phyloP scores from a whole-genome alignment of 2,888 invertebrate species.

The Ceriagrion tenellum region DNA sequence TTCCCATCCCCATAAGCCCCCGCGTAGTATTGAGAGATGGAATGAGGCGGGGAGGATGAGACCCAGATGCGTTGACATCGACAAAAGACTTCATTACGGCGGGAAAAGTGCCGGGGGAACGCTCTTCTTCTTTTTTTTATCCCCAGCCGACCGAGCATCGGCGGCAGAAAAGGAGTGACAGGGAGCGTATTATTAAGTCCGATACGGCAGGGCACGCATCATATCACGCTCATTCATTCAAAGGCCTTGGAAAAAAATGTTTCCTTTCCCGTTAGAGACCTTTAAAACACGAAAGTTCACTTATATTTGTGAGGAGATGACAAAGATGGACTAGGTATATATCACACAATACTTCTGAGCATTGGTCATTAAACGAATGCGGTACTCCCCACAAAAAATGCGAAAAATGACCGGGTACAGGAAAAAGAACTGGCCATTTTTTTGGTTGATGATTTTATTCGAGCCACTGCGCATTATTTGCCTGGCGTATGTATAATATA shows the following conservation, averaged over 20 bases:
- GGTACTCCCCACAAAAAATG: too few species aligned
- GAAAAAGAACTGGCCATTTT: too few species aligned
- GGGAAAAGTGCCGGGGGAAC: neutral
- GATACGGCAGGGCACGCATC: neutral
- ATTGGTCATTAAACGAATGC: too few species aligned
- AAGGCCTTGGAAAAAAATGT: neutral
- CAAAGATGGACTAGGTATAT: neutral
- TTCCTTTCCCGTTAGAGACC: neutral
- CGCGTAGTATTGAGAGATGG: neutral
- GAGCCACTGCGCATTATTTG: too few species aligned
- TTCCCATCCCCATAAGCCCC: neutral
- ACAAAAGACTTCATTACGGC: constrained; percentile 34
- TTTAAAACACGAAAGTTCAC: neutral
- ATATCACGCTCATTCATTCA: neutral
- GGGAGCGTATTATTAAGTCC: neutral
- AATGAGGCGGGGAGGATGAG: neutral
- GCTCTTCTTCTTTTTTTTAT: neutral
- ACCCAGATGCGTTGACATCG: neutral
- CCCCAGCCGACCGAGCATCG: neutral
- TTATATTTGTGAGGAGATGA: neutral
- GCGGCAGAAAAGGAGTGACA: neutral
- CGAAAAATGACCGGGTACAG: too few species aligned
- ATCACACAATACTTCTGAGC: too few species aligned
- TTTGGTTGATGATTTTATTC: too few species aligned
- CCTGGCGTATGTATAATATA: too few species aligned